Evolutionary conservation across 2,888 invertebrate genomes (phyloP).

Genomic region (Morinoia aosen): DNA sequence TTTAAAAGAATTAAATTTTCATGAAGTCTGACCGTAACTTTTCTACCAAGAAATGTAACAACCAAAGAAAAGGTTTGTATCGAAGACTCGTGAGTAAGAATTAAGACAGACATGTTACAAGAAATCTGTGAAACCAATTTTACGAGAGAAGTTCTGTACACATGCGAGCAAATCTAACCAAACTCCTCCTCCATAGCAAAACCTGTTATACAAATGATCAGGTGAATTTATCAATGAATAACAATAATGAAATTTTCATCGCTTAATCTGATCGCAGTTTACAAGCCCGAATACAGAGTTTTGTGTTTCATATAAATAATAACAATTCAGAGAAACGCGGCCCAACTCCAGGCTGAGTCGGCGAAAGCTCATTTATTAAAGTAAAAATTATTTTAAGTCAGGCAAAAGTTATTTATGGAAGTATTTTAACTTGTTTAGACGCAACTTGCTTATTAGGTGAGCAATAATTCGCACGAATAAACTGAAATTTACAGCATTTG

Average conservation of each 20-base stretch:
- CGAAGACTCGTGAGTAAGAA: neutral
- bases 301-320: neutral
- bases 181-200: neutral
- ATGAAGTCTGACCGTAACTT: neutral
- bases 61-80: neutral
- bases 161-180: neutral
- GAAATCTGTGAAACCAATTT: neutral
- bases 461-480: too few species aligned
- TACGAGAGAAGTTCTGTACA: neutral
- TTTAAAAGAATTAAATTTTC: neutral
- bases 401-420: too few species aligned
- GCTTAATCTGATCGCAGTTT: neutral
- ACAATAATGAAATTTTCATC: neutral
- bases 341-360: too few species aligned
- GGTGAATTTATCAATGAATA: too few species aligned
- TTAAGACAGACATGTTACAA: neutral
- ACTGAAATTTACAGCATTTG: neutral
- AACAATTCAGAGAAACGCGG: neutral
- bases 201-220: neutral
- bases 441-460: too few species aligned
- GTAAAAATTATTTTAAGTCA: too few species aligned
- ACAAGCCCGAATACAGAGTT: neutral
- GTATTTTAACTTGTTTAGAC: too few species aligned
- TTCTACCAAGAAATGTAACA: neutral
- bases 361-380: too few species aligned